Evolutionary conservation across 2,888 invertebrate species (phyloP).

Genomic region (Shargacucullia verbasci): DNA sequence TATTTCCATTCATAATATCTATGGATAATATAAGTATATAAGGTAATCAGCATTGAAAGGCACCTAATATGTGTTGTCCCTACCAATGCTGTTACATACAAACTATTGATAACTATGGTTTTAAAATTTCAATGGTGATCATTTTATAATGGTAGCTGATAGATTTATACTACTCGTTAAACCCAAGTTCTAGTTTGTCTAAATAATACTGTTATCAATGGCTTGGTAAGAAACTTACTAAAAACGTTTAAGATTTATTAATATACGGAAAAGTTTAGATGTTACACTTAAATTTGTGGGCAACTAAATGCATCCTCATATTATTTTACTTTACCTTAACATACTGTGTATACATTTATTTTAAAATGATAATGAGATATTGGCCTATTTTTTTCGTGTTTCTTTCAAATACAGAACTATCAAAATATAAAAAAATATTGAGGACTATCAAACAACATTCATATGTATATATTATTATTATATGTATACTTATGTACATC

Average conservation of each 20-base stretch:
- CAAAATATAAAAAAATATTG: conserved; percentile 90
- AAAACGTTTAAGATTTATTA: conserved; percentile 70
- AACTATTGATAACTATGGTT: conserved; percentile 82
- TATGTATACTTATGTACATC: conserved; percentile 86
- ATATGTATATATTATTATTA: conserved; percentile 86
- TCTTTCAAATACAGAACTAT: conserved; percentile 88
- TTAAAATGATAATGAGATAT: conserved; percentile 87
- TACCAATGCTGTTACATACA: conserved; percentile 75
- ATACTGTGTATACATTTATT: conserved; percentile 81
- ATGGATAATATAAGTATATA: conserved; percentile 75
- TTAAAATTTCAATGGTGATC: conserved; percentile 74
- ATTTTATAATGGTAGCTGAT: conserved; percentile 80
- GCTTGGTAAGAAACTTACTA: conserved; percentile 87
- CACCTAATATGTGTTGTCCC: conserved; percentile 65
- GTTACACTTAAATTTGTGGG: conserved; percentile 74
- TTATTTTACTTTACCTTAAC: conserved; percentile 76
- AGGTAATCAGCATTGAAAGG: conserved; percentile 72
- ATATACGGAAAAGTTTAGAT: conserved; percentile 74
- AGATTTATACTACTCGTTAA: conserved; percentile 81
- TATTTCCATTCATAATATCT: conserved; percentile 84
- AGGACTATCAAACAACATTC: conserved; percentile 89
- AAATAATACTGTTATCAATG: conserved; percentile 89
- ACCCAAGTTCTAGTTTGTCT: conserved; percentile 85
- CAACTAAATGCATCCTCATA: conserved; percentile 87
- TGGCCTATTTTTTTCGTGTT: conserved; percentile 86